Conservation (phyloP, 2,797 vertebrate species). For the Hemitrygon akajei region DNA sequence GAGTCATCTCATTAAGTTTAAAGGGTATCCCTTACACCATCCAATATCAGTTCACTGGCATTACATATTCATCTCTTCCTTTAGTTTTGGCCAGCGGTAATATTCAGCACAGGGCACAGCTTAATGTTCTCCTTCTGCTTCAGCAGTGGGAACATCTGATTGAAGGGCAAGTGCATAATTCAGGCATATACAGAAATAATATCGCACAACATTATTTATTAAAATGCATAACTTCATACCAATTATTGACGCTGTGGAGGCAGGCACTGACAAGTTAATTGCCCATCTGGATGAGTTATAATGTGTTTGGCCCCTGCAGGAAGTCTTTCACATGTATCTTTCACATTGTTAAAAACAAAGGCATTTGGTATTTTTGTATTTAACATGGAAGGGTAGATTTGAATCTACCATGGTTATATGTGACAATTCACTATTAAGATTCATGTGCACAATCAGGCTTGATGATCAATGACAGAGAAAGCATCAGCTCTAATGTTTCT, state of each 20-base stretch:
- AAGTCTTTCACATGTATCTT: not conserved
- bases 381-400: not conserved
- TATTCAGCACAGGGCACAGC: not conserved
- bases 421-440: not conserved
- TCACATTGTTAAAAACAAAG: not conserved
- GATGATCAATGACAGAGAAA: not conserved
- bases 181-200: not conserved
- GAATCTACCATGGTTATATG: not conserved
- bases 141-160: not conserved
- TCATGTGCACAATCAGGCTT: not conserved
- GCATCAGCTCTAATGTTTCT: not conserved
- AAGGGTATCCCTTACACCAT: not conserved
- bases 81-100: not conserved
- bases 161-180: not conserved
- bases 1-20: too few relatives aligned
- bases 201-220: not conserved
- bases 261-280: not conserved
- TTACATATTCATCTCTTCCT: not conserved
- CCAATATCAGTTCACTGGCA: not conserved
- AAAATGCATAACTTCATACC: conserved; percentile 17
- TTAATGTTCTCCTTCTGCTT: not conserved
- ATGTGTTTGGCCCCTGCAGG: not conserved
- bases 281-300: not conserved
- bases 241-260: not conserved
- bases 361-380: not conserved